These are phyloP conservation scores for Eudyptes chrysolophus DNA, from an alignment of 2,113 vertebrate species.

Conservation along the genomic window DNA sequence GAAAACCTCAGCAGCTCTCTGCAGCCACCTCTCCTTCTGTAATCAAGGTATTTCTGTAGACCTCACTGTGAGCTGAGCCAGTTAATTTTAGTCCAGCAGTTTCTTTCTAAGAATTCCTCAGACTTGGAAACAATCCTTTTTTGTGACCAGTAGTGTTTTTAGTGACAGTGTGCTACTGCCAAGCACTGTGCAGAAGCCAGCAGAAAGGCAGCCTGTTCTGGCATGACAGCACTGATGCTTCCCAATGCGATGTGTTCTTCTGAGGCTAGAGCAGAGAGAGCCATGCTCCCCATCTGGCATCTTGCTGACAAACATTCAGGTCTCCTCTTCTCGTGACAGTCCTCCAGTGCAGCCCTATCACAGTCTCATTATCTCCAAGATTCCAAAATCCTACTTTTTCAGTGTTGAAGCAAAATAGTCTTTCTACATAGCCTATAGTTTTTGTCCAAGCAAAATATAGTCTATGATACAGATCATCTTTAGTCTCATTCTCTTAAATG, in stretches of 20 bases:
- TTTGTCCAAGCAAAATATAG: neutral
- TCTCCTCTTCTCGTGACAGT: neutral
- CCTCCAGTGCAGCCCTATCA: neutral
- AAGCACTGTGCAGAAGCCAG: neutral
- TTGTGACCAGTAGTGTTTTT: neutral
- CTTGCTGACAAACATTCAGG: neutral
- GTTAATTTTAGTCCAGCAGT: neutral
- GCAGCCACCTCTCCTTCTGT: neutral
- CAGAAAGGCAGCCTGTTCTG: neutral
- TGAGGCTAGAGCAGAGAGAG: neutral
- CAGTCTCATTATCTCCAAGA: neutral
- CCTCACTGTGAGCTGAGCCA: neutral
- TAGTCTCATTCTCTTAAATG: neutral
- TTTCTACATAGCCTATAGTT: neutral
- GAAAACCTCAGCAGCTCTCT: neutral
- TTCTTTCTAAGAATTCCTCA: neutral
- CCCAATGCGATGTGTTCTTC: rapidly evolving
- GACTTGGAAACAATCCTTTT: neutral
- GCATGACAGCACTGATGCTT: neutral
- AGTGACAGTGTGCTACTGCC: neutral
- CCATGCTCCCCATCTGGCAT: rapidly evolving
- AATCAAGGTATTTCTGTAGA: neutral
- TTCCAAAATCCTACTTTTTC: neutral
- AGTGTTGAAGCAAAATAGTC: neutral
- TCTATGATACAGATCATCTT: neutral